Conservation (phyloP, 2,113 vertebrate species). For the Chrysemys picta region DNA sequence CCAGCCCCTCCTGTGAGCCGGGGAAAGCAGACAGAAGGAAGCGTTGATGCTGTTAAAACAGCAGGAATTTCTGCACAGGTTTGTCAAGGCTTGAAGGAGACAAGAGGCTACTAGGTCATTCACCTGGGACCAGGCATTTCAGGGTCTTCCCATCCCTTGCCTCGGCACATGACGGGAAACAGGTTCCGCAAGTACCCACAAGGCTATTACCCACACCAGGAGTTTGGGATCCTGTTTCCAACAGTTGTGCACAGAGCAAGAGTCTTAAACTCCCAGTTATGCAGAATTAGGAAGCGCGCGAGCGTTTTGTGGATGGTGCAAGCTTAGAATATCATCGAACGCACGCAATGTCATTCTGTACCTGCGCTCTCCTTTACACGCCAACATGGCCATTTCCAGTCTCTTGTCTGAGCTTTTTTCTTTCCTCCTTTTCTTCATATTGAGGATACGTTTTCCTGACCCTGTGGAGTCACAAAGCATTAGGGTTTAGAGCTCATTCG, state of each 20-base stretch:
- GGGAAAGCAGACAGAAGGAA: background rate
- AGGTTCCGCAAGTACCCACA: background rate
- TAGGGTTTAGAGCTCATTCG: background rate
- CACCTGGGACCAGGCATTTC: background rate
- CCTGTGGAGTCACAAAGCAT: constrained; percentile 36
- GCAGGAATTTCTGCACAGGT: background rate
- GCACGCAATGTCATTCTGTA: background rate
- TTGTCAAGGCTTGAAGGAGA: background rate
- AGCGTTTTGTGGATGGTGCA: fast-evolving
- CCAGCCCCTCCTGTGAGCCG: background rate
- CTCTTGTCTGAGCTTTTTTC: constrained; percentile 81
- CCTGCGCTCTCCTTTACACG: constrained; percentile 71
- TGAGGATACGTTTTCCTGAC: constrained; percentile 76
- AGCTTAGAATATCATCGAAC: background rate
- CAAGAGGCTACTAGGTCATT: background rate
- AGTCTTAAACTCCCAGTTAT: background rate
- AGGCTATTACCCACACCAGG: background rate
- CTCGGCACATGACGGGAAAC: background rate
- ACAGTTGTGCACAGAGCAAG: background rate
- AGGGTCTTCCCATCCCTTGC: background rate
- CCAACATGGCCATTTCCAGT: constrained; percentile 66
- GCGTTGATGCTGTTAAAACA: background rate
- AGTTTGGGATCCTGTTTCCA: background rate
- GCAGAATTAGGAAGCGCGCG: background rate
- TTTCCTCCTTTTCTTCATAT: constrained; percentile 79